A percentile compares a stretch with the other conserved stretches of the same genome.
Evolutionary conservation across 1,140 invertebrate species (phyloP).

Genomic region (Oedothorax gibbosus): DNA sequence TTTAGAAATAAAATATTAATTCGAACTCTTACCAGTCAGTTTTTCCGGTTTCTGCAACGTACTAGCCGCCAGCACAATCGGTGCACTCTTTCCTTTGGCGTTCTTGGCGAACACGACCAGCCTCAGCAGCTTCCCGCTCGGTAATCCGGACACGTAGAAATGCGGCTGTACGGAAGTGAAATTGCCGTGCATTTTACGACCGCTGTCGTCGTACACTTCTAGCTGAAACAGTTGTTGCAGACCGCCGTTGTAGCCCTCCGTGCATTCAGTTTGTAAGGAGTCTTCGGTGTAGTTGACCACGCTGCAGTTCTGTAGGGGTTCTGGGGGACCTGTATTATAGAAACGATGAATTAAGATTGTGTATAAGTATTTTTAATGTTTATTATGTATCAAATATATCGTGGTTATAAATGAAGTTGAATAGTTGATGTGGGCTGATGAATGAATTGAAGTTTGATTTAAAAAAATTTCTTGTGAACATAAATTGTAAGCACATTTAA

Average conservation of each 20-base stretch:
- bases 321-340: conserved; percentile 73
- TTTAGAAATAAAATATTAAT: too few relatives aligned
- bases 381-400: too few relatives aligned
- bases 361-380: too few relatives aligned
- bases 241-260: conserved; percentile 64
- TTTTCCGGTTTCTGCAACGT: conserved; percentile 59
- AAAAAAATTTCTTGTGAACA: too few relatives aligned
- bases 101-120: conserved; percentile 79
- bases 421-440: too few relatives aligned
- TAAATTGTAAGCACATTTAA: too few relatives aligned
- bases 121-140: conserved; percentile 54
- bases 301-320: conserved; percentile 63
- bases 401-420: too few relatives aligned
- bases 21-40: conserved; percentile 39
- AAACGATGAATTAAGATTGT: background rate
- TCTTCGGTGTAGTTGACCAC: conserved; percentile 63
- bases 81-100: conserved; percentile 77
- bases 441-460: too few relatives aligned
- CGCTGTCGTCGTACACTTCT: conserved; percentile 62
- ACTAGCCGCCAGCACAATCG: conserved; percentile 64
- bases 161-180: conserved; percentile 64
- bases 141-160: conserved; percentile 59
- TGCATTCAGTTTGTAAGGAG: conserved; percentile 62
- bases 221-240: conserved; percentile 61
- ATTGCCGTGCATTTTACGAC: conserved; percentile 47